Percentiles rank a stretch among this genome's conserved stretches.
Evolutionary conservation across 2,888 invertebrate genomes (phyloP).

Genomic region (Marasmarcha lunaedactyla): DNA sequence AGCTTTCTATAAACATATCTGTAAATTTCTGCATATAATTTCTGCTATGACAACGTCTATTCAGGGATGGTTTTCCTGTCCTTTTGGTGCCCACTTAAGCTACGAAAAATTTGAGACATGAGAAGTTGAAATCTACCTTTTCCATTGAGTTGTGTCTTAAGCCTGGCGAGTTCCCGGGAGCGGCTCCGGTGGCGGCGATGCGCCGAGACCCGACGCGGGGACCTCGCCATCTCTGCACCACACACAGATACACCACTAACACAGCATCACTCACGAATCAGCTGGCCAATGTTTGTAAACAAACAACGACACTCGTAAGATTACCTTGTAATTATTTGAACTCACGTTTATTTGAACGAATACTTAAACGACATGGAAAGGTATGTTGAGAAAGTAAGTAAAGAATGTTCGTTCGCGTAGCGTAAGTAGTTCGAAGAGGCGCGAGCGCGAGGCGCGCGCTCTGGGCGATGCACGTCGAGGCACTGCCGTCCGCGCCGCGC

Average conservation of each 20-base stretch:
- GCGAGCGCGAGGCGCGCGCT: slow-evolving; percentile 27
- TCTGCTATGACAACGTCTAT: too few species aligned
- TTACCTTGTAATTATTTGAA: neutral
- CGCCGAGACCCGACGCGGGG: slow-evolving; percentile 46
- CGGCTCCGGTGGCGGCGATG: slow-evolving; percentile 45
- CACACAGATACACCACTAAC: slow-evolving; percentile 15
- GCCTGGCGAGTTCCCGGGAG: slow-evolving; percentile 43
- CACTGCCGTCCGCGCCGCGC: slow-evolving; percentile 25
- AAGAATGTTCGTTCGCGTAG: slow-evolving; percentile 18
- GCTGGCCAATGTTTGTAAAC: slow-evolving; percentile 18
- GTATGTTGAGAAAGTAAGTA: slow-evolving; percentile 1
- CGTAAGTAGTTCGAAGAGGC: slow-evolving; percentile 8
- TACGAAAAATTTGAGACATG: too few species aligned
- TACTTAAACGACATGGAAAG: neutral
- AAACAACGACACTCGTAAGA: slow-evolving; percentile 7
- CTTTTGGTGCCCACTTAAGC: too few species aligned
- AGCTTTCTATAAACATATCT: too few species aligned
- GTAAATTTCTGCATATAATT: too few species aligned
- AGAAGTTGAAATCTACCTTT: slow-evolving; percentile 42
- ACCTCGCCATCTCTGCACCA: slow-evolving; percentile 43
- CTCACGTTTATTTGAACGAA: neutral
- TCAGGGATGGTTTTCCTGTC: too few species aligned
- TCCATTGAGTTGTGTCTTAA: slow-evolving; percentile 46
- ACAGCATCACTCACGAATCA: slow-evolving; percentile 6
- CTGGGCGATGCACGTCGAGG: slow-evolving; percentile 38